Base-by-base conservation (phyloP, 2,888 invertebrate genomes). In the Synanthedon andrenaeformis region DNA sequence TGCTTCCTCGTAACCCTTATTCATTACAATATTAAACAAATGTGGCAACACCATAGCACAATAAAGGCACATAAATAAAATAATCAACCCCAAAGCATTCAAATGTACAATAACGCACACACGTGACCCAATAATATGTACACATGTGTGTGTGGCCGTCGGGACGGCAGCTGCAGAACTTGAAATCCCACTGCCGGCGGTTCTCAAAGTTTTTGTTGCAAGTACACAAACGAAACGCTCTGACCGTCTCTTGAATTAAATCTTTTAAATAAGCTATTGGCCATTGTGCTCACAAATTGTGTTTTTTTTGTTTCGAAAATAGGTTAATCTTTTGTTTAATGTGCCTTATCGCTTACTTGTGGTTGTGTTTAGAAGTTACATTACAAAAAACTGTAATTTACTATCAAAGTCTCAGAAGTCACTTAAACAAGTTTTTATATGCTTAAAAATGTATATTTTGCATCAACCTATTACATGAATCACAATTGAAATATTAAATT, bases 151-250 rank as follows among this genome's bases (percentile, higher is more conserved):
- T 62, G 60, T 64, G 62, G 68, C 66, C 67, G 67, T 67, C 74
- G 67, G 74, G 70, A 70, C 74, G 79, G 77, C 86, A 86, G 86
- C 86, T 87, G 86, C 86, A 77, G 67, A 82, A 82, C 79, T 82
- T 73, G 82, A 76, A 35, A 81, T 78, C 69, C 72, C 63, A 63
- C 60, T 52, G 74, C 57, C 74, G 67, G 67, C 55, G 82, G 67
- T 62, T 73, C 78, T 75, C 84, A 87, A 87, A 84, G 73, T 82
- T 78, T 78, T 69, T 68, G 67, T 68, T n/a, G 11, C 45, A 5
- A 45, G 6, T 49, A 49, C 45, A 12, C 45, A 14, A 62, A 53
- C 42, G 35, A 13, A 52, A 55, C 57, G 58, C 57, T 55, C 56
- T 58, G 54, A 57, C 51, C 57, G 57, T 57, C 57, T 59, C 55